These are phyloP conservation scores for Macropodus opercularis DNA, from an alignment of 2,797 vertebrate species.

Conservation along the genomic window DNA sequence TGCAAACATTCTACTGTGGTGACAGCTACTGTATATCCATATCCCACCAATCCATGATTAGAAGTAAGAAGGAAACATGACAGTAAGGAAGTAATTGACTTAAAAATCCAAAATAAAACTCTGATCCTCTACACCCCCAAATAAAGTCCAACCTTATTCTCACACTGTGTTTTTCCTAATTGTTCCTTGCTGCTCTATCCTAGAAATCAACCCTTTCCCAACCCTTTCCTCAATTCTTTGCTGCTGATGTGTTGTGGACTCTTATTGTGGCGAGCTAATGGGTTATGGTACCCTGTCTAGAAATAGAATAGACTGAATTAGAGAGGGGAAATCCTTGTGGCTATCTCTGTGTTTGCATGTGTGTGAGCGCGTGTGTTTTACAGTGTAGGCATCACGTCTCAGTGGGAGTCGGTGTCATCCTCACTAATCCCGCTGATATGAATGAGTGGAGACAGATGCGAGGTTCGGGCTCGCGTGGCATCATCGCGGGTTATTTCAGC, in stretches of 20 bases:
- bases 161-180: background rate
- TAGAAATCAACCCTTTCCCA: too few species aligned
- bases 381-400: slow-evolving; percentile 50
- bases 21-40: background rate
- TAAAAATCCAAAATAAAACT: too few species aligned
- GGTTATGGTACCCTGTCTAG: slow-evolving; percentile 51
- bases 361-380: slow-evolving; percentile 15
- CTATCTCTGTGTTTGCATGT: slow-evolving; percentile 45
- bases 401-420: slow-evolving; percentile 49
- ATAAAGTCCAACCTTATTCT: too few species aligned
- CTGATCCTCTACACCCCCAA: too few species aligned
- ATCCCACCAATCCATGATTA: background rate
- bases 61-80: background rate
- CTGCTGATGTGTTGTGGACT: slow-evolving; percentile 10
- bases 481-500: slow-evolving; percentile 32
- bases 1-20: background rate
- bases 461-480: slow-evolving; percentile 40
- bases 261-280: slow-evolving; percentile 23
- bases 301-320: slow-evolving; percentile 59
- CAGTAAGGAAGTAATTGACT: background rate
- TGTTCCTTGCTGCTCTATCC: background rate
- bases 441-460: slow-evolving; percentile 62
- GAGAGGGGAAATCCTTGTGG: slow-evolving; percentile 44
- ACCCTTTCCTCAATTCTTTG: slow-evolving; percentile 3
- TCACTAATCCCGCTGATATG: slow-evolving; percentile 65